A percentile compares a stretch with the other conserved stretches of the same genome.
phyloP scores from a whole-genome alignment of 2,797 vertebrate species.

The Cyprinella venusta region DNA sequence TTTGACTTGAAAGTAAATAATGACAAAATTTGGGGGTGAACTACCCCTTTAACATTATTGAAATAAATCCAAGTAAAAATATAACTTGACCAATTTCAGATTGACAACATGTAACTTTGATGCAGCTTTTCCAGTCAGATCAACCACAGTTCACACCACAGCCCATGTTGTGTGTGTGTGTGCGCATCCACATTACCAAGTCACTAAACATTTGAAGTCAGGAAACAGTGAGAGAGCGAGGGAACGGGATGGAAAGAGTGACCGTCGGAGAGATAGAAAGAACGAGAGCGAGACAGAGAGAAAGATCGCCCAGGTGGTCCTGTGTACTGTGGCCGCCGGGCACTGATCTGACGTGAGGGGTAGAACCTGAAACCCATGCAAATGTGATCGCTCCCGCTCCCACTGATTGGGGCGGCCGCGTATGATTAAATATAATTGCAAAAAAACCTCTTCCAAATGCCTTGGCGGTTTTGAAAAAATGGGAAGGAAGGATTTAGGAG shows the following conservation, averaged over 20 bases:
- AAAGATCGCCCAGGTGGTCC: slow-evolving; percentile 75
- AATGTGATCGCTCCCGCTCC: slow-evolving; percentile 77
- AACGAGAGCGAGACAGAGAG: slow-evolving; percentile 16
- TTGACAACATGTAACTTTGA: slow-evolving; percentile 1
- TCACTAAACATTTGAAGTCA: slow-evolving; percentile 23
- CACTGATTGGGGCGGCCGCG: slow-evolving; percentile 78
- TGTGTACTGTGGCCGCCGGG: slow-evolving; percentile 60
- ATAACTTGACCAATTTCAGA: not conserved
- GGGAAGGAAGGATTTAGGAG: slow-evolving; percentile 76
- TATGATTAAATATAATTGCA: slow-evolving; percentile 83
- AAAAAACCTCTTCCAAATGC: slow-evolving; percentile 78
- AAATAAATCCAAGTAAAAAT: not conserved
- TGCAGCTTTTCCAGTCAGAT: slow-evolving; percentile 45
- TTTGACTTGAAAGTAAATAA: not conserved
- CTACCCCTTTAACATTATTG: not conserved
- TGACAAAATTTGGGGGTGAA: not conserved
- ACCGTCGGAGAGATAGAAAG: slow-evolving; percentile 32
- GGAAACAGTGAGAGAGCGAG: slow-evolving; percentile 34
- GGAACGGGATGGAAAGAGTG: slow-evolving; percentile 50
- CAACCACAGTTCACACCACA: slow-evolving; percentile 34
- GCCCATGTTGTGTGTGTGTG: not conserved
- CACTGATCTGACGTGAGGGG: slow-evolving; percentile 66
- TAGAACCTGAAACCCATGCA: slow-evolving; percentile 81
- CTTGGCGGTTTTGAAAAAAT: slow-evolving; percentile 65
- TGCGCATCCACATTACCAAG: slow-evolving; percentile 6